Conservation (phyloP, 2,797 vertebrate species). For the Eupleurogrammus muticus region DNA sequence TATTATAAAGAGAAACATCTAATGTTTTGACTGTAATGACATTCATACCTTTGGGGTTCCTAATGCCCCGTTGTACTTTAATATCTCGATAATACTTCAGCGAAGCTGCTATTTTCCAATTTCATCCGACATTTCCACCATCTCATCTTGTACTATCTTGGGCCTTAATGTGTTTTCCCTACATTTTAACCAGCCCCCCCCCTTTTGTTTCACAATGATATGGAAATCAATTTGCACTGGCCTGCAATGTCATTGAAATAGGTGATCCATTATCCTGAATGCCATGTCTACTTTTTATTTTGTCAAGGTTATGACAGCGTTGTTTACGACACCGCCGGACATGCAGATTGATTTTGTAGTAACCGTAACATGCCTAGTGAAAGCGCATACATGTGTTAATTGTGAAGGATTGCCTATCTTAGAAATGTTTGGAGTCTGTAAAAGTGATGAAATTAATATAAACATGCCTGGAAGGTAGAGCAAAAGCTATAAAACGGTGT, state of each 20-base stretch:
- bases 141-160: background rate
- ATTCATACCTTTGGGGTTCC: too few species aligned
- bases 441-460: background rate
- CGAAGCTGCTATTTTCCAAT: background rate
- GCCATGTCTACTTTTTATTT: background rate
- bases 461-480: background rate
- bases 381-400: background rate
- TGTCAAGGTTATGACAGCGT: background rate
- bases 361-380: background rate
- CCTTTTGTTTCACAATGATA: background rate
- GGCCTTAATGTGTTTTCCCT: too few species aligned
- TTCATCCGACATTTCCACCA: background rate
- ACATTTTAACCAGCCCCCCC: too few species aligned
- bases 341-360: too few species aligned
- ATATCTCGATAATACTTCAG: too few species aligned
- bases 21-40: too few species aligned
- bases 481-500: background rate
- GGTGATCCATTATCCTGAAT: slow-evolving; percentile 28
- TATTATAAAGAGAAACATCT: too few species aligned
- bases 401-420: background rate
- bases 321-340: background rate
- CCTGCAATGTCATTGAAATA: slow-evolving; percentile 5
- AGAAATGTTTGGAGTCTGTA: background rate
- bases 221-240: background rate
- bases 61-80: too few species aligned